phyloP scores from a whole-genome alignment of 2,888 invertebrate species.

The Harpagoxenus sublaevis region DNA sequence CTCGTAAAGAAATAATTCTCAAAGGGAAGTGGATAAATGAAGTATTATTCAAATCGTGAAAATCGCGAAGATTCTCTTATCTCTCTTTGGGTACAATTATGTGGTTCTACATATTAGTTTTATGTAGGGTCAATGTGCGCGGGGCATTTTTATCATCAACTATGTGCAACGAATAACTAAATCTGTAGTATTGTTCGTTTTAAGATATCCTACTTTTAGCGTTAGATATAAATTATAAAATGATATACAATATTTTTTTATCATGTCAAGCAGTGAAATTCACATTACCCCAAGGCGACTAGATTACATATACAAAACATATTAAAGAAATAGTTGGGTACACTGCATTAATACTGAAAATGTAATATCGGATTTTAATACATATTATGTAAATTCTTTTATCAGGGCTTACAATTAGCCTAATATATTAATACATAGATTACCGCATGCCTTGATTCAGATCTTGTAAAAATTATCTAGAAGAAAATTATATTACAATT shows the following conservation, averaged over 20 bases:
- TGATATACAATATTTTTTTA: slow-evolving; percentile 69
- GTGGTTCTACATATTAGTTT: slow-evolving; percentile 62
- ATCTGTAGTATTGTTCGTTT: slow-evolving; percentile 57
- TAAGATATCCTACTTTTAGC: slow-evolving; percentile 67
- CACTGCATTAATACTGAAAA: neutral
- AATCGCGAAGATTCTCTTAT: slow-evolving; percentile 60
- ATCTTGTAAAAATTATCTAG: neutral
- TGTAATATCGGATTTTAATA: slow-evolving; percentile 6
- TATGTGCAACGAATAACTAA: slow-evolving; percentile 63
- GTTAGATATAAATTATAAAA: slow-evolving; percentile 57
- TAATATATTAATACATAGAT: slow-evolving; percentile 7
- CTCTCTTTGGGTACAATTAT: slow-evolving; percentile 56
- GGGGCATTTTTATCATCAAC: slow-evolving; percentile 63
- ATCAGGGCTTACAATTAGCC: neutral
- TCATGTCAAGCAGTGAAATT: slow-evolving; percentile 62
- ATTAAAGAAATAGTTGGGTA: neutral
- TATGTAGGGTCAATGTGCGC: slow-evolving; percentile 34
- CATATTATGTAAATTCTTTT: neutral
- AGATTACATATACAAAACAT: neutral
- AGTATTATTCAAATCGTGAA: slow-evolving; percentile 63
- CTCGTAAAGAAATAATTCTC: slow-evolving; percentile 36
- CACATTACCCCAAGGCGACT: slow-evolving; percentile 35
- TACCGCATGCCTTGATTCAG: slow-evolving; percentile 3
- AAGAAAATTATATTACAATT: slow-evolving; percentile 6
- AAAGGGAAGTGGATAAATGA: slow-evolving; percentile 52